Evolutionary conservation across 92 coral and sea anemone genomes (phyloP).

Genomic region (Desmophyllum pertusum): DNA sequence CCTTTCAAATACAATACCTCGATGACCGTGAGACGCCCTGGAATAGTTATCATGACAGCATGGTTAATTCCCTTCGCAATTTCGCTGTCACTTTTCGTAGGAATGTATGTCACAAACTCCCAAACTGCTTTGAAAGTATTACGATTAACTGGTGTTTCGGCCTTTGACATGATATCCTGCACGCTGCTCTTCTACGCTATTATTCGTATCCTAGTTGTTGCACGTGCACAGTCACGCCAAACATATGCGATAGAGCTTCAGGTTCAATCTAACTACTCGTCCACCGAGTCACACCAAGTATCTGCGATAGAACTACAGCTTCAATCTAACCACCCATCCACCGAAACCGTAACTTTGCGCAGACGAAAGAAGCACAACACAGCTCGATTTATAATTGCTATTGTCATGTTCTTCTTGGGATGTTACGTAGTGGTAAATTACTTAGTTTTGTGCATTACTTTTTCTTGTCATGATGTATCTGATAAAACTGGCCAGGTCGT

Average conservation of each 20-base stretch:
- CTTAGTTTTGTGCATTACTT: not conserved
- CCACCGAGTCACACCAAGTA: not conserved
- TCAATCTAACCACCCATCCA: not conserved
- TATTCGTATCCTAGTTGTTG: slow-evolving; percentile 14
- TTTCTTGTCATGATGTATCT: not conserved
- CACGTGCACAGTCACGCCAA: slow-evolving; percentile 1
- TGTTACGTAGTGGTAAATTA: not conserved
- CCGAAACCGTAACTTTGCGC: not conserved
- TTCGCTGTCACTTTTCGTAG: slow-evolving; percentile 8
- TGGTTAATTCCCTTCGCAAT: slow-evolving; percentile 18
- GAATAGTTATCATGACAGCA: slow-evolving; percentile 1
- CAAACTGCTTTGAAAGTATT: slow-evolving; percentile 1
- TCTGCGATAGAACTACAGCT: not conserved
- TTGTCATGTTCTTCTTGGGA: slow-evolving; percentile 24
- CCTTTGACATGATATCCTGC: slow-evolving; percentile 6
- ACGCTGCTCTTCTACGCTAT: not conserved
- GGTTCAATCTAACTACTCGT: not conserved
- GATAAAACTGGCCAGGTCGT: not conserved
- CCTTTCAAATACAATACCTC: slow-evolving; percentile 11
- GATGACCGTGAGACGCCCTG: slow-evolving; percentile 1
- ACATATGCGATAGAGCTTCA: not conserved
- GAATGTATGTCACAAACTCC: not conserved
- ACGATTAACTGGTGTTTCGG: not conserved
- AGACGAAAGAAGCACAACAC: not conserved
- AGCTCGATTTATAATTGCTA: slow-evolving; percentile 2